phyloP scores from a whole-genome alignment of 1,140 invertebrate genomes.

The Macrobrachium rosenbergii region DNA sequence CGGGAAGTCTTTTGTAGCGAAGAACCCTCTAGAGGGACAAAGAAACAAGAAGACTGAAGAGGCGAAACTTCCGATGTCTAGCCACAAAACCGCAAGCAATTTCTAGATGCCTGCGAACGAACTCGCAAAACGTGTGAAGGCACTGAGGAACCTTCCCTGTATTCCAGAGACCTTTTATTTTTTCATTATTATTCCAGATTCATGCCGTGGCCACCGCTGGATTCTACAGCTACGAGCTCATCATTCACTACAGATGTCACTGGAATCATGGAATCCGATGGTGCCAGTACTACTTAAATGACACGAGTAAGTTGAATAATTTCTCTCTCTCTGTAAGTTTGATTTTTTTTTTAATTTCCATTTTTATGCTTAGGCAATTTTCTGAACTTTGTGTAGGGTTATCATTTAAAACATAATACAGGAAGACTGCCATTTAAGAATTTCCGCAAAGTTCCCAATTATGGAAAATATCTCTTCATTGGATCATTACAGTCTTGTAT shows the following conservation, averaged over 20 bases:
- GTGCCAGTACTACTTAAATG: constrained; percentile 47
- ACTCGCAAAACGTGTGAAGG: neutral
- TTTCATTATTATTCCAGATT: constrained; percentile 2
- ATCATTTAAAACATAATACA: too few relatives aligned
- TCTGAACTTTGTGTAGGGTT: too few relatives aligned
- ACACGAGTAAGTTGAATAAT: constrained; percentile 29
- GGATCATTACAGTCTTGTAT: too few relatives aligned
- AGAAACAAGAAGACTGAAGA: too few relatives aligned
- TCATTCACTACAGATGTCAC: constrained; percentile 33
- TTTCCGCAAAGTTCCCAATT: too few relatives aligned
- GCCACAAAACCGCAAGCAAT: neutral
- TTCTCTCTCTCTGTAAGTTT: neutral
- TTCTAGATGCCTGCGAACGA: neutral
- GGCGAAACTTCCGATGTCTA: too few relatives aligned
- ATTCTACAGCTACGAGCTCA: constrained; percentile 45
- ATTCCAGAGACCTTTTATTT: neutral
- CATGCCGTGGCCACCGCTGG: constrained; percentile 23
- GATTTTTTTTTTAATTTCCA: neutral
- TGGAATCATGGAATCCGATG: constrained; percentile 55
- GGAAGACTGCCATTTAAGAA: too few relatives aligned
- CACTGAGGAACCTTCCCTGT: neutral
- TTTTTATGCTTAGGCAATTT: too few relatives aligned
- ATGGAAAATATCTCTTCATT: too few relatives aligned
- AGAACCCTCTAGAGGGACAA: too few relatives aligned
- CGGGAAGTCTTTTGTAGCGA: too few relatives aligned